Evolutionary conservation across 2,797 vertebrate species (phyloP), one percentile per base, ranked within the genome.

Genomic region (Myripristis jacobus): DNA sequence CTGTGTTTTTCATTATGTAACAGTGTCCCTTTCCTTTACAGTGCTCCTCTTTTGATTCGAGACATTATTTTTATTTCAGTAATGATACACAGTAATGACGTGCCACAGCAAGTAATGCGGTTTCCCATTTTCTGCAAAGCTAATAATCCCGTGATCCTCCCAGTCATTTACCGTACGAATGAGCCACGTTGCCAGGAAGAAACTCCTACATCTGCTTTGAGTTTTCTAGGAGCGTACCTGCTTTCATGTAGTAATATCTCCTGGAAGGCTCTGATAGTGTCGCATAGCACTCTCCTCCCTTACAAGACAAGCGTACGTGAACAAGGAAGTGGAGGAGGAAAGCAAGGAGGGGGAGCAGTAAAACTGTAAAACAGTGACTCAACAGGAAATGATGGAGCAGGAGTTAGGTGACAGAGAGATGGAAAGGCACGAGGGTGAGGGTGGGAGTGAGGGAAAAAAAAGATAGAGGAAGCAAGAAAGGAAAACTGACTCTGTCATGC

Each of bases 281-380:
- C 52, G 65, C 60, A 24, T 34, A 54, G 34, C 1, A 0, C 36
- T 72, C 65, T 71, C 47, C 46, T 76, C 24, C 41, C 12, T 55
- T 47, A 79, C 68, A 73, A 19, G 54, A 70, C 62, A 72, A 72
- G 51, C 54, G 71, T 75, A 71, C 29, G 36, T 69, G 83, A 84
- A 76, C 65, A 51, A 82, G 83, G 83, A 84, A 80, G 87, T 80
- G 87, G 74, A 88, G 84, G 84, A 85, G 77, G 81, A 80, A 86
- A 71, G 69, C 34, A 47, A 52, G 36, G 56, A 76, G 66, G 53
- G 73, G 73, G 80, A 74, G 62, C 67, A 74, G 60, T 80, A 71
- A 88, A 81, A 80, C 52, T 76, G 76, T 87, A 83, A 86, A 91
- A 90, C 86, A 13, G 81, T 94, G 93, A 94, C 87, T 94, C 92